phyloP scores from a whole-genome alignment of 2,888 invertebrate species.

The Lottia scabra region DNA sequence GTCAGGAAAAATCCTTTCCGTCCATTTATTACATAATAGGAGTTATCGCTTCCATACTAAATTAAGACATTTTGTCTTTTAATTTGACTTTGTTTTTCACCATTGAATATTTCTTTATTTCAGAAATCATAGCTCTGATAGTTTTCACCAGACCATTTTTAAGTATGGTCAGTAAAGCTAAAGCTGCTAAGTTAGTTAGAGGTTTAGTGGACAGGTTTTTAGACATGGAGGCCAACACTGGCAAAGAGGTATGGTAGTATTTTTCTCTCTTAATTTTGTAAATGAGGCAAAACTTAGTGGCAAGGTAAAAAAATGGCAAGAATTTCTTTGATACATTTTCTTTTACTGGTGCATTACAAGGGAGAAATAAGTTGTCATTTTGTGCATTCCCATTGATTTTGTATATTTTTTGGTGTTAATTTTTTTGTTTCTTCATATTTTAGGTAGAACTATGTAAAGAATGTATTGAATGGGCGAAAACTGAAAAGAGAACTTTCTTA shows the following conservation, averaged over 20 bases:
- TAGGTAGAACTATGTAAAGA: slow-evolving; percentile 77
- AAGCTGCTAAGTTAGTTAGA: slow-evolving; percentile 97
- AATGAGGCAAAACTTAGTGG: too few relatives aligned
- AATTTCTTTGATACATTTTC: too few relatives aligned
- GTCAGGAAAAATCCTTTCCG: too few relatives aligned
- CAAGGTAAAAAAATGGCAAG: too few relatives aligned
- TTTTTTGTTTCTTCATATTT: slow-evolving; percentile 20
- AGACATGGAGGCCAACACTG: slow-evolving; percentile 95
- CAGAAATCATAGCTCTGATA: slow-evolving; percentile 79
- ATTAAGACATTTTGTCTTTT: too few relatives aligned
- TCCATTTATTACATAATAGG: too few relatives aligned
- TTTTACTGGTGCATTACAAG: too few relatives aligned
- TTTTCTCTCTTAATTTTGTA: too few relatives aligned
- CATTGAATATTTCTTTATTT: slow-evolving; percentile 22
- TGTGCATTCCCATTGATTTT: not conserved
- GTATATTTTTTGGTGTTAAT: not conserved
- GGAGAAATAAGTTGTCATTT: not conserved
- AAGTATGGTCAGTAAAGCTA: slow-evolving; percentile 95
- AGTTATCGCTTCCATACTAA: too few relatives aligned
- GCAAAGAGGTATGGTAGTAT: slow-evolving; percentile 85
- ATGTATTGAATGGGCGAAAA: slow-evolving; percentile 99
- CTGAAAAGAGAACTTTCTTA: slow-evolving; percentile 95
- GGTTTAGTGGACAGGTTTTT: slow-evolving; percentile 97
- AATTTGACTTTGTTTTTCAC: too few relatives aligned
- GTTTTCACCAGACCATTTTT: slow-evolving; percentile 96